Base-by-base conservation (phyloP, 2,113 vertebrate species). In the Limanda limanda region DNA sequence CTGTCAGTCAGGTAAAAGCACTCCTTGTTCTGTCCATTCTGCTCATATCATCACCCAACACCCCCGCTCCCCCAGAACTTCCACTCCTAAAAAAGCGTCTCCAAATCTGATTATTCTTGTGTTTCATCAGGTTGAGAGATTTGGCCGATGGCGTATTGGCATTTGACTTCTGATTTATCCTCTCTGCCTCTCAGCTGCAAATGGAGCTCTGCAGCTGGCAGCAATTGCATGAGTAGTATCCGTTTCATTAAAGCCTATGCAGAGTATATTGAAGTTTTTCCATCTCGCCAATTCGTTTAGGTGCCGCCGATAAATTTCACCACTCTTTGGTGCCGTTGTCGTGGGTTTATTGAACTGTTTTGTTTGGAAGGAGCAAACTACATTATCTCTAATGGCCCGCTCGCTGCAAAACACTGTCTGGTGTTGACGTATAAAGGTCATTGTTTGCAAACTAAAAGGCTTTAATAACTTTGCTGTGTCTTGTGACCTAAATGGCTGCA, bases 41-140 rank as follows among this genome's bases (percentile, higher is more conserved):
- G 70, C 83, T 78, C 78, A 81, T 71, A 87, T 90, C 87, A 79
- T 87, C 89, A 85, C 81, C 84, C 75, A 68, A 71, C 74, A 73
- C 71, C 78, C 67, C 60, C 55, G 35, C 78, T 69, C 57, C 59
- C 64, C 68, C 9, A 56, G 61, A 71, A 78, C 78, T 74, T 74
- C 59, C 74, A 79, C 74, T 69, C 82, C 71, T 47, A 31, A 80
- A 83, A 84, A 83, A 81, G 72, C 64, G 13, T 85, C 86, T 87
- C 76, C 73, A 86, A 86, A 92, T 91, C 76, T 76, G 82, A 93
- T 92, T 92, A 90, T 86, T 90, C 85, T 76, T 84, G 69, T 68
- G 84, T 84, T 90, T 88, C 86, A 90, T 86, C 83, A 78, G 83
- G 76, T 82, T 86, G 89, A 91, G 77, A 89, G 87, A 91, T 87